Conservation (phyloP, 2,797 vertebrate genomes). For the Selene dorsalis region DNA sequence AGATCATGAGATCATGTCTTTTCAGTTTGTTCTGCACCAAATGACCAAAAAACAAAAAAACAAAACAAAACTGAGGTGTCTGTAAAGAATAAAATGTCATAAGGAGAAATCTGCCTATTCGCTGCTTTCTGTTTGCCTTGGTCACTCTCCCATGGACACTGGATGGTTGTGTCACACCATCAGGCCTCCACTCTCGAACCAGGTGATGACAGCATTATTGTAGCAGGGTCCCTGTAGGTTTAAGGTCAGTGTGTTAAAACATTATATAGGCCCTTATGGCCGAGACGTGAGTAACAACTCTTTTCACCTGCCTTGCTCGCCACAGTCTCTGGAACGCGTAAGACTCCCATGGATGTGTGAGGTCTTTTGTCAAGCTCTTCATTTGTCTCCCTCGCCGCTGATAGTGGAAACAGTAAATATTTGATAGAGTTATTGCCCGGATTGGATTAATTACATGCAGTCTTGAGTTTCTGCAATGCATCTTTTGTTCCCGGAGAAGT, state of each 20-base stretch:
- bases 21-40: neutral
- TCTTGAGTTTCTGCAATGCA: slow-evolving; percentile 70
- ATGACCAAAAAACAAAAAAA: neutral
- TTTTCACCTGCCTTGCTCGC: slow-evolving; percentile 67
- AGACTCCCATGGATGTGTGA: slow-evolving; percentile 68
- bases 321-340: slow-evolving; percentile 19
- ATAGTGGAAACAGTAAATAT: slow-evolving; percentile 73
- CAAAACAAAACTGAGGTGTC: neutral
- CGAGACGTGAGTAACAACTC: slow-evolving; percentile 52
- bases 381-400: slow-evolving; percentile 62
- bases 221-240: slow-evolving; percentile 56
- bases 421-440: slow-evolving; percentile 75
- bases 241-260: slow-evolving; percentile 67
- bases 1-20: neutral
- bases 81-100: slow-evolving; percentile 10
- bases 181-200: slow-evolving; percentile 41
- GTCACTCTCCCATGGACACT: slow-evolving; percentile 75
- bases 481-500: slow-evolving; percentile 72
- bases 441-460: slow-evolving; percentile 74
- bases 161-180: slow-evolving; percentile 58
- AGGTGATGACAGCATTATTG: slow-evolving; percentile 75
- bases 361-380: slow-evolving; percentile 64
- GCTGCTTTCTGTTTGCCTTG: slow-evolving; percentile 72
- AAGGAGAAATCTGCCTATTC: slow-evolving; percentile 22
- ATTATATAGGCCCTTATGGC: slow-evolving; percentile 57